A percentile compares a stretch with the other conserved stretches of the same genome.
These are phyloP conservation scores for Gallinago solitaria DNA, from an alignment of 2,797 vertebrate species.

Conservation along the genomic window DNA sequence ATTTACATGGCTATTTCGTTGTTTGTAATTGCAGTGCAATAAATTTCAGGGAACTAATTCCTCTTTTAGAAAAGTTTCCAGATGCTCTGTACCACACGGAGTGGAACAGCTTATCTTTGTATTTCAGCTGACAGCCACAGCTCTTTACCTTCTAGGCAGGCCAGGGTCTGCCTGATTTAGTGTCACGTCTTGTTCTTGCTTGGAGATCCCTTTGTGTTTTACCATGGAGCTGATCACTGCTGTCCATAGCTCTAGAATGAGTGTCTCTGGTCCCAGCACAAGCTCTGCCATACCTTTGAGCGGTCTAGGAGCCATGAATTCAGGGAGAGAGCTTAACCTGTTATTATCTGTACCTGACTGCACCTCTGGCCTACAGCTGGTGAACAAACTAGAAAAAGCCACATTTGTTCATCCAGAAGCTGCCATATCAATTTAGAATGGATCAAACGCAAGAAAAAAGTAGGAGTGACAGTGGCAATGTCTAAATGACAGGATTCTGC, in stretches of 20 bases:
- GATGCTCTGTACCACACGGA: background rate
- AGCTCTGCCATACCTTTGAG: background rate
- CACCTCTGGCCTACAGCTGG: background rate
- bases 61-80: background rate
- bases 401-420: background rate
- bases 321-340: background rate
- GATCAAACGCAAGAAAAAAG: background rate
- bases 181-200: background rate
- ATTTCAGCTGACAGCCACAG: background rate
- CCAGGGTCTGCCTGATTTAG: background rate
- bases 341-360: background rate
- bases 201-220: background rate
- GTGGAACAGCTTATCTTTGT: background rate
- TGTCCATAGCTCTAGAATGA: background rate
- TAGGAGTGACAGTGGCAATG: background rate
- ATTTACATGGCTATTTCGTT: constrained; percentile 29
- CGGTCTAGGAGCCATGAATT: background rate
- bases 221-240: background rate
- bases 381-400: background rate
- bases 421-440: background rate
- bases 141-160: background rate
- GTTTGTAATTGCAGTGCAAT: background rate
- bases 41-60: background rate
- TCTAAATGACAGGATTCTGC: background rate
- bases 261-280: background rate